A percentile compares a stretch with the other conserved stretches of the same genome.
These are phyloP conservation scores for Maconellicoccus hirsutus DNA, from an alignment of 1,140 invertebrate species.

Conservation along the genomic window DNA sequence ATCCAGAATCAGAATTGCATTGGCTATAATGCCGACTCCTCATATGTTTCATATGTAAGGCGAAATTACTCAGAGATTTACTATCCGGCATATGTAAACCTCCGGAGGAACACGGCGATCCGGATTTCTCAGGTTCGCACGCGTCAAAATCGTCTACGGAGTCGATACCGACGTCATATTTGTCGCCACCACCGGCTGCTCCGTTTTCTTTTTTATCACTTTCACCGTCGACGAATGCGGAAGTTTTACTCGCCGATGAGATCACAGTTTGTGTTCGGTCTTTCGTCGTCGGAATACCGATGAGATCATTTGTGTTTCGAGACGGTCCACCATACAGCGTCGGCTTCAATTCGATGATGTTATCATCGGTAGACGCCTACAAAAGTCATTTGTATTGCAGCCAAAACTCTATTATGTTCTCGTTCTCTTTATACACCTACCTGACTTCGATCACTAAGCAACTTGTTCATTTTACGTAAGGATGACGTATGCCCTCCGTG, in stretches of 20 bases:
- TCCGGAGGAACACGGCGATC: conserved; percentile 41
- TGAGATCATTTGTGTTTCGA: conserved; percentile 5
- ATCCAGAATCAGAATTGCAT: conserved; percentile 34
- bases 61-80: conserved; percentile 46
- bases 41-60: conserved; percentile 42
- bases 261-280: background rate
- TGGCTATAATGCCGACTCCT: conserved; percentile 51
- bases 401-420: too few relatives aligned
- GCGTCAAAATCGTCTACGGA: conserved; percentile 25
- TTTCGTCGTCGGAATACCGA: too few relatives aligned
- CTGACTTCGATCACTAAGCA: conserved; percentile 26
- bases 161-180: background rate
- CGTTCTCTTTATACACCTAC: too few relatives aligned
- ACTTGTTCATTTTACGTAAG: conserved; percentile 24
- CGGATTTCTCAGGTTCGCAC: conserved; percentile 37
- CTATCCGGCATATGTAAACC: conserved; percentile 50
- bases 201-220: background rate
- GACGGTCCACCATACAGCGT: too few relatives aligned
- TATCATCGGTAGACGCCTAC: background rate
- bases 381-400: background rate
- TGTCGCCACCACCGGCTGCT: background rate
- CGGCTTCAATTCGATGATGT: background rate
- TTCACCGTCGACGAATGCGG: background rate
- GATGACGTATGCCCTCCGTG: background rate
- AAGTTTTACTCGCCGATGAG: background rate